Conservation (phyloP, 2,113 vertebrate genomes). For the Chamaea fasciata region DNA sequence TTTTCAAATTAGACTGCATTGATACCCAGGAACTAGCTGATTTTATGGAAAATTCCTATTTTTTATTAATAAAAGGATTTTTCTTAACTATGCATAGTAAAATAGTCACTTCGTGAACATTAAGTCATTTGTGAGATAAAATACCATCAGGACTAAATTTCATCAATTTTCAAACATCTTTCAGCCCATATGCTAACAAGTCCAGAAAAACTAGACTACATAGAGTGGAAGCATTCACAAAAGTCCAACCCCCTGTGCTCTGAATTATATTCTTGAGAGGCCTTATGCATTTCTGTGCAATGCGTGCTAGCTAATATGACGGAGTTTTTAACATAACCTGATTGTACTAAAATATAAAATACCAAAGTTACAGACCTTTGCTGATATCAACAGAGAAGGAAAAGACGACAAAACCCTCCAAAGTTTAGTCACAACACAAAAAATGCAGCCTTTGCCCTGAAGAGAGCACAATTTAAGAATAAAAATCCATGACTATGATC, state of each 20-base stretch:
- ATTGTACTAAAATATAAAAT: conserved; percentile 34
- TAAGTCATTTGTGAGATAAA: not conserved
- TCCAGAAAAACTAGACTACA: not conserved
- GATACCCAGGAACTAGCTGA: conserved; percentile 10
- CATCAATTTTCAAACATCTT: not conserved
- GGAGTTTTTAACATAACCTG: not conserved
- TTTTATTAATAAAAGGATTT: not conserved
- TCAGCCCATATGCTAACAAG: not conserved
- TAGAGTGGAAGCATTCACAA: not conserved
- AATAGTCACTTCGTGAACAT: not conserved
- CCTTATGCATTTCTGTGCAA: not conserved
- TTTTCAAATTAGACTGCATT: conserved; percentile 21
- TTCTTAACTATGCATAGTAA: not conserved
- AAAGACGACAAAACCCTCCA: conserved; percentile 54
- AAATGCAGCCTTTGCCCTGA: conserved; percentile 13
- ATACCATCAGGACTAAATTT: not conserved
- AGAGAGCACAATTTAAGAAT: conserved; percentile 23
- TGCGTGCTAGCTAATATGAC: not conserved
- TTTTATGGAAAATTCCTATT: not conserved
- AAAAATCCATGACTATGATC: conserved; percentile 40
- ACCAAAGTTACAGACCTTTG: conserved; percentile 20
- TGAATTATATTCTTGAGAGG: not conserved
- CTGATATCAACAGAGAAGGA: conserved; percentile 28
- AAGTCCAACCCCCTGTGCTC: not conserved
- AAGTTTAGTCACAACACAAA: conserved; percentile 57